These are phyloP conservation scores for Rhincodon typus DNA, from an alignment of 2,797 vertebrate species.

Conservation along the genomic window DNA sequence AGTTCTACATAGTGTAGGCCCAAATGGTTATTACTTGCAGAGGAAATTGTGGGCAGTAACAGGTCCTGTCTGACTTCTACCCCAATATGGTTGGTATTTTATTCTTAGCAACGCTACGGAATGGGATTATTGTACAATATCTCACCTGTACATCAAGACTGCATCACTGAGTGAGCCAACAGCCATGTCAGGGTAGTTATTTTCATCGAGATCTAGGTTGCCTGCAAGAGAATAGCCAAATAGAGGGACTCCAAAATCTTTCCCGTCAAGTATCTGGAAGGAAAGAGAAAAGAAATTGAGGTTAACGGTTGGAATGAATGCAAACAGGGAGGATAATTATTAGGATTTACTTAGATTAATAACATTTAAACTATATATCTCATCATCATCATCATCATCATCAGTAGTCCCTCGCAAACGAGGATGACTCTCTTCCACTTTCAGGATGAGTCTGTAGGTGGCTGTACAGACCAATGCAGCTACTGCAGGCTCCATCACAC, in stretches of 20 bases:
- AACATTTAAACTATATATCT: neutral
- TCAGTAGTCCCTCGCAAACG: too few species aligned
- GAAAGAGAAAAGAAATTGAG: constrained; percentile 40
- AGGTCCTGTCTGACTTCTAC: neutral
- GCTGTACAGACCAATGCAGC: too few species aligned
- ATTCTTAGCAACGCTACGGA: too few species aligned
- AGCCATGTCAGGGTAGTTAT: constrained; percentile 89
- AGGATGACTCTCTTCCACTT: too few species aligned
- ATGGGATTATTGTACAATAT: neutral
- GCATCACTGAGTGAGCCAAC: constrained; percentile 88
- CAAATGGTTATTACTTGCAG: neutral
- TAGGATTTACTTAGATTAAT: neutral
- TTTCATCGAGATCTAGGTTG: constrained; percentile 89
- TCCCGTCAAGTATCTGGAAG: constrained; percentile 76
- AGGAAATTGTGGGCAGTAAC: neutral
- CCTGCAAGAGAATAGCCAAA: constrained; percentile 95
- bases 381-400: too few species aligned
- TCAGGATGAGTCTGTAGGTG: too few species aligned
- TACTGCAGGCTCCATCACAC: too few species aligned
- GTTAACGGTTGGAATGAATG: neutral
- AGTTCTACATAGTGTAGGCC: neutral
- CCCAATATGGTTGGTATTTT: neutral
- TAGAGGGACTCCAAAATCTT: constrained; percentile 56
- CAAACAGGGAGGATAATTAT: neutral
- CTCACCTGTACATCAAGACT: constrained; percentile 81